These are phyloP conservation scores for Diachasma alloeum DNA, from an alignment of 1,140 invertebrate genomes.

Conservation along the genomic window DNA sequence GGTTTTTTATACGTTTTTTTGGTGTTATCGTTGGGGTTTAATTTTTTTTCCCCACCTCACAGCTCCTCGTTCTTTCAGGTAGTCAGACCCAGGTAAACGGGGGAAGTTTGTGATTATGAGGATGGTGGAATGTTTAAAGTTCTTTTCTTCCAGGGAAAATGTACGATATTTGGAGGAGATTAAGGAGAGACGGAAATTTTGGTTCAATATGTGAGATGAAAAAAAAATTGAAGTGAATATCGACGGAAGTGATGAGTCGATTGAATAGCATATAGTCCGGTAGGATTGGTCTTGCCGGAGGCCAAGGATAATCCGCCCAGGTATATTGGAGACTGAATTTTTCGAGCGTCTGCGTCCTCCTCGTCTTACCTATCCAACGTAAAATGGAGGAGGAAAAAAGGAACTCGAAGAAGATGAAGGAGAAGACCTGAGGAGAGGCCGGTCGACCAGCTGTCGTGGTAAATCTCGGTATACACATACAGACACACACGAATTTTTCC, in stretches of 20 bases:
- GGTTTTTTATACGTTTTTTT: not conserved
- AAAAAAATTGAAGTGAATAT: not conserved
- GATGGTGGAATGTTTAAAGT: not conserved
- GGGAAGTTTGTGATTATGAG: not conserved
- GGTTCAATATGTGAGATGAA: not conserved
- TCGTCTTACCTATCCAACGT: not conserved
- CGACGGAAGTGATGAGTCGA: constrained; percentile 18
- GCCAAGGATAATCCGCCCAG: constrained; percentile 13
- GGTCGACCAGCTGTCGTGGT: constrained; percentile 3
- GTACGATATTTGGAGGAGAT: not conserved
- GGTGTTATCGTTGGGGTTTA: not conserved
- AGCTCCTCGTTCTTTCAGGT: constrained; percentile 4
- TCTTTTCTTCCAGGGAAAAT: not conserved
- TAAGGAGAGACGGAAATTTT: not conserved
- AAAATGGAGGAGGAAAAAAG: not conserved
- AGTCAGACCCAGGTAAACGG: not conserved
- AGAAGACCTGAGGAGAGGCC: not conserved
- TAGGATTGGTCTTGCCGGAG: not conserved
- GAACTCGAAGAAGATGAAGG: constrained; percentile 6
- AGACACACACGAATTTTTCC: not conserved
- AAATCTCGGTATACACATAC: not conserved
- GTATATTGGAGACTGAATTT: constrained; percentile 13
- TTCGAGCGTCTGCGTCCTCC: not conserved
- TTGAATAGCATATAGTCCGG: not conserved
- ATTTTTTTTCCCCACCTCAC: not conserved